Percentiles rank a stretch among this genome's conserved stretches.
phyloP scores from a whole-genome alignment of 1,140 invertebrate species.

The Centruroides sculpturatus region DNA sequence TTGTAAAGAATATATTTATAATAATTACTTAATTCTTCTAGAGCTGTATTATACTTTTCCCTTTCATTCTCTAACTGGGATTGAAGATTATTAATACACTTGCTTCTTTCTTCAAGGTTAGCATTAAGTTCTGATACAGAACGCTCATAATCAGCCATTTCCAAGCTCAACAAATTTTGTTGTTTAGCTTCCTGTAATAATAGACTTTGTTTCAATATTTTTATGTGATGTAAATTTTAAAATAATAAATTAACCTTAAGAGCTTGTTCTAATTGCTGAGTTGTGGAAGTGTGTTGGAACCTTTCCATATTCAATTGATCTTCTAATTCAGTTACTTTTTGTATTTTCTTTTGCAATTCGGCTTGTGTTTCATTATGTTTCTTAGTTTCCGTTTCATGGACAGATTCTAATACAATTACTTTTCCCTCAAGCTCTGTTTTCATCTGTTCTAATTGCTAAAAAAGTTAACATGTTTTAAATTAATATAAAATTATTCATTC shows the following conservation, averaged over 20 bases:
- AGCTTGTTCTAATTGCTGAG: background rate
- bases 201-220: background rate
- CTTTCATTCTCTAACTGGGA: conserved; percentile 27
- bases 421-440: conserved; percentile 16
- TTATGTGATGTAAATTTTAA: background rate
- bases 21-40: conserved; percentile 11
- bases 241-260: conserved; percentile 1
- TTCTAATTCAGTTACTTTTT: conserved; percentile 32
- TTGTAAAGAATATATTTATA: background rate
- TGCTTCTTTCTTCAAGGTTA: conserved; percentile 35
- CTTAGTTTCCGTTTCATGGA: too few relatives aligned
- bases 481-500: background rate
- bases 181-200: conserved; percentile 49
- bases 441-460: conserved; percentile 14
- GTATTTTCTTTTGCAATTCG: conserved; percentile 37
- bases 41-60: background rate
- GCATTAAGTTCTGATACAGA: conserved; percentile 39
- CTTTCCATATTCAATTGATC: background rate
- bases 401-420: conserved; percentile 11
- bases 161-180: conserved; percentile 62
- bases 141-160: conserved; percentile 76
- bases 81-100: conserved; percentile 33
- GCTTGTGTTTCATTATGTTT: background rate
- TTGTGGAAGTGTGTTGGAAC: background rate
- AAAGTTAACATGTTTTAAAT: conserved; percentile 2